Evolutionary conservation across 2,113 vertebrate species (phyloP), one percentile per base, ranked within the genome.

Genomic region (Ornithorhynchus anatinus): DNA sequence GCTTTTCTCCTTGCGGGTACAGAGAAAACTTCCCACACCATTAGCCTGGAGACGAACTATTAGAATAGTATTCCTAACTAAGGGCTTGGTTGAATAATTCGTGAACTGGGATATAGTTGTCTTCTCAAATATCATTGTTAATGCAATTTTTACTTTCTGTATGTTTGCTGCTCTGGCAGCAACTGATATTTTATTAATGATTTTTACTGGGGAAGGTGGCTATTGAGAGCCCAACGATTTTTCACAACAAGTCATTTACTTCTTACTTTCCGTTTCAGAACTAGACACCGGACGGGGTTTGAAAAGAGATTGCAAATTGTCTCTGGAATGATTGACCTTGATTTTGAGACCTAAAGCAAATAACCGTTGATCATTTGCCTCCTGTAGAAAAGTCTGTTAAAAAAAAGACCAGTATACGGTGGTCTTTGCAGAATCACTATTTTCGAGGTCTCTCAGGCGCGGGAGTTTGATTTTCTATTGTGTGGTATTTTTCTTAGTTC

Each of bases 21-120:
- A 16, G 25, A 50, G 27, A 50, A 50, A 50, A 16, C 25, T 4
- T 4, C 8, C 25, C 23, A 50, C 15, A 27, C 31, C 25, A 50
- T 50, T 50, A 50, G 47, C 25, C 47, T 50, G 15, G 47, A 50
- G 47, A 50, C 25, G 47, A 50, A 17, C 25, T 17, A 31, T 50
- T 50, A 50, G 47, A 50, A 50, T 27, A 50, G 25, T 29, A 77
- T 75, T 42, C n/a, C 31, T 54, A 79, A 52, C 79, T 65, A 73
- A 75, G 58, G 67, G 47, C 80, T n/a, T 81, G 48, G n/a, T 33
- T 84, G 78, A 84, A 83, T 81, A 84, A 60, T 74, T 74, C 11
- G 48, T 54, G 54, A 4, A 54, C 43, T 48, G 75, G 82, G 69
- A 82, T 66, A 62, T 50, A 17, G 47, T 43, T 77, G 27, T 82